These are phyloP conservation scores for Drosophila ohnishii DNA, from an alignment of 1,140 invertebrate species.

Conservation along the genomic window DNA sequence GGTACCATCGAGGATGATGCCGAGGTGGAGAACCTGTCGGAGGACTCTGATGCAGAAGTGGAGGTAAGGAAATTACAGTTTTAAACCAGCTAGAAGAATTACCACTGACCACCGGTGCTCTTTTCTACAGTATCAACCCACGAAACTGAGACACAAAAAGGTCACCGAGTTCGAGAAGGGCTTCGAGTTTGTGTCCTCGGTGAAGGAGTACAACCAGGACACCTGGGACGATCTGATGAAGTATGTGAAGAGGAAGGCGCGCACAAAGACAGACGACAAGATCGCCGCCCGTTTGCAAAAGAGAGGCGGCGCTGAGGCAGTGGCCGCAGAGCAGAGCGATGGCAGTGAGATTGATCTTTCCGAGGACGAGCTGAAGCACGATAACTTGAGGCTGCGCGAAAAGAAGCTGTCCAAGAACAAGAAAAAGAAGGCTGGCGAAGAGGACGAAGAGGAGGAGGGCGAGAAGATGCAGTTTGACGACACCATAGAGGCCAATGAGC, in stretches of 20 bases:
- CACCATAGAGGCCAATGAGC: conserved; percentile 87
- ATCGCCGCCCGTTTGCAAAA: conserved; percentile 83
- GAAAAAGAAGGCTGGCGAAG: conserved; percentile 84
- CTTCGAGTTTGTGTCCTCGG: conserved; percentile 89
- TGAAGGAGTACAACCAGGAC: conserved; percentile 90
- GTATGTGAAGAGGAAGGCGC: conserved; percentile 91
- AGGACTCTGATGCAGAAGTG: conserved; percentile 91
- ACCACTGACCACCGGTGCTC: background rate
- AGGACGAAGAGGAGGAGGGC: conserved; percentile 84
- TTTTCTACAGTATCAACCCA: conserved; percentile 89
- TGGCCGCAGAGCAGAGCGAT: conserved; percentile 67
- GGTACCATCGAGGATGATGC: conserved; percentile 91
- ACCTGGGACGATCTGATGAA: conserved; percentile 94
- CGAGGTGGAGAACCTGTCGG: conserved; percentile 90
- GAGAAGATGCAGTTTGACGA: conserved; percentile 89
- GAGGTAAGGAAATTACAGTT: conserved; percentile 85
- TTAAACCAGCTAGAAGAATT: conserved; percentile 13
- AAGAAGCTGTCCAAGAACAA: conserved; percentile 85
- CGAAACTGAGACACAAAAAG: conserved; percentile 88
- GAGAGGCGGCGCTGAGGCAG: conserved; percentile 85
- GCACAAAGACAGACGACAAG: conserved; percentile 93
- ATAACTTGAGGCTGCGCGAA: conserved; percentile 85
- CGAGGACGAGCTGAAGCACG: conserved; percentile 89
- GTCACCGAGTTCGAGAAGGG: conserved; percentile 89
- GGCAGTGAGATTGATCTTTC: conserved; percentile 85